phyloP scores from a whole-genome alignment of 1,140 invertebrate species.

The Bemisia tabaci region DNA sequence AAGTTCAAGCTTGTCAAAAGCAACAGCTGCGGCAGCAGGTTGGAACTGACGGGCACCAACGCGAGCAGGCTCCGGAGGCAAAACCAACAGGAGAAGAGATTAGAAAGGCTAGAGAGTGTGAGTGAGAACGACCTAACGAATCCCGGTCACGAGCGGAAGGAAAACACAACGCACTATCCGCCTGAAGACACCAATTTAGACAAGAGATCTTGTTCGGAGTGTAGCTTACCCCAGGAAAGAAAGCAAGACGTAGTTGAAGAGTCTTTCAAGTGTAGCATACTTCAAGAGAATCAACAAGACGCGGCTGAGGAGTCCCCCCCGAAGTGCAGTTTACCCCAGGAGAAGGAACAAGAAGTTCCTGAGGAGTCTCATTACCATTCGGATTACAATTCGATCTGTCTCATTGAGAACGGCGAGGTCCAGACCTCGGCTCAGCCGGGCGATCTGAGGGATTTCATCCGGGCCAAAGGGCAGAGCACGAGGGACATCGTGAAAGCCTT shows the following conservation, averaged over 20 bases:
- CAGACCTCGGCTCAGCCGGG: too few species aligned
- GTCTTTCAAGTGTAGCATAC: too few species aligned
- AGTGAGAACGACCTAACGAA: conserved; percentile 24
- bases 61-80: conserved; percentile 8
- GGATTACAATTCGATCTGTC: conserved; percentile 24
- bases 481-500: conserved; percentile 28
- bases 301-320: neutral
- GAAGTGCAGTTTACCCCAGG: neutral
- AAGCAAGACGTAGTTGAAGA: too few species aligned
- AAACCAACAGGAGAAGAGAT: conserved; percentile 12
- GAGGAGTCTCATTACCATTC: neutral
- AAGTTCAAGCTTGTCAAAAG: conserved; percentile 54
- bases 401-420: conserved; percentile 29
- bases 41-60: conserved; percentile 53
- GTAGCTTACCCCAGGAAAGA: too few species aligned
- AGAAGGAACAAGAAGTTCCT: neutral
- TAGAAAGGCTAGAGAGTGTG: conserved; percentile 6
- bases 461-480: conserved; percentile 19
- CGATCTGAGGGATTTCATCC: conserved; percentile 25
- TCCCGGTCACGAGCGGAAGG: conserved; percentile 20
- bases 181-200: neutral
- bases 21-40: conserved; percentile 66
- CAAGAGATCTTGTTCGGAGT: too few species aligned
- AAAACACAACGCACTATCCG: conserved; percentile 17
- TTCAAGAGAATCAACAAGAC: neutral